Conservation (phyloP, 1,140 invertebrate species). For the Scylla paramamosain region DNA sequence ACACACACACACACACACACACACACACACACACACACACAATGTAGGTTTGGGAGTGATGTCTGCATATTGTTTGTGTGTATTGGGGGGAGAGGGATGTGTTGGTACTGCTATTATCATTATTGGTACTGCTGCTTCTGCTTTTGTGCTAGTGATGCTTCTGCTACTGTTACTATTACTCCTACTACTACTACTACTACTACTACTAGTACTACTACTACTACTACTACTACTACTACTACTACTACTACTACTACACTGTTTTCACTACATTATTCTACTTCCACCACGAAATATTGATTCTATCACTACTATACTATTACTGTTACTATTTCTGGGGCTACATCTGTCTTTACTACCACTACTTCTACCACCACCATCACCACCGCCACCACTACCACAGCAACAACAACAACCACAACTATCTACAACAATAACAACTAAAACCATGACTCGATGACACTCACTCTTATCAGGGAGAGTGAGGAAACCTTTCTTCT, state of each 20-base stretch:
- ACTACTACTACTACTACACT: neutral
- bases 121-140: neutral
- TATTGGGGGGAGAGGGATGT: neutral
- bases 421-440: neutral
- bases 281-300: too few relatives aligned
- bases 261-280: neutral
- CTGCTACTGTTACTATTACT: neutral
- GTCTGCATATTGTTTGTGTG: too few relatives aligned
- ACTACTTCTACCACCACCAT: neutral
- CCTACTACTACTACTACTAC: neutral
- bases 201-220: slow-evolving; percentile 11
- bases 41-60: neutral
- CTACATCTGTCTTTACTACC: neutral
- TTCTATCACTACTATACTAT: too few relatives aligned
- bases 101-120: neutral
- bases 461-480: neutral
- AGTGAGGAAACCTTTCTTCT: neutral
- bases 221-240: slow-evolving; percentile 23
- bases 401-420: too few relatives aligned
- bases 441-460: neutral
- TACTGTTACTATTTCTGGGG: too few relatives aligned
- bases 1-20: slow-evolving; percentile 20
- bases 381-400: neutral
- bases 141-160: neutral
- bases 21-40: neutral